Conservation (phyloP, 1,140 invertebrate species). For the Ephestia elutella region DNA sequence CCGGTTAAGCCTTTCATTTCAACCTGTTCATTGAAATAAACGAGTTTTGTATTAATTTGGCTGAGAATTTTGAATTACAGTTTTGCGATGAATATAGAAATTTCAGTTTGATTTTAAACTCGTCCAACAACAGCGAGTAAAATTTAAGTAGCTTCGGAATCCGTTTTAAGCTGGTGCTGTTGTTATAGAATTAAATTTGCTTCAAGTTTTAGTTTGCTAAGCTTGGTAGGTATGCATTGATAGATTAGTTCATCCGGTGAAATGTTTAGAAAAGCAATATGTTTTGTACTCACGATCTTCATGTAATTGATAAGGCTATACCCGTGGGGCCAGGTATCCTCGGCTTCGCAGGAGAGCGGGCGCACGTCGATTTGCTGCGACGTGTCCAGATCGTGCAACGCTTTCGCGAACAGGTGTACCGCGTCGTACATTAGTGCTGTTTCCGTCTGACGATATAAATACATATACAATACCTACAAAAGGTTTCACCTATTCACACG, state of each 20-base stretch:
- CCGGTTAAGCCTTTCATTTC: constrained; percentile 94
- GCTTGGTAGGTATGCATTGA: no score
- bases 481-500: no score
- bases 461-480: no score
- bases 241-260: no score
- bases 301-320: constrained; percentile 97
- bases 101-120: not conserved
- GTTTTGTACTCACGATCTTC: constrained; percentile 88
- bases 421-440: constrained; percentile 97
- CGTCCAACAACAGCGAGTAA: no score
- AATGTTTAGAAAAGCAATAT: not conserved
- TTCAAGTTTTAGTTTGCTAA: constrained; percentile 28
- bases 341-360: constrained; percentile 90
- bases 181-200: not conserved
- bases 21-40: constrained; percentile 76
- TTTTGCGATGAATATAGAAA: not conserved
- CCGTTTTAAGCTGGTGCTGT: no score
- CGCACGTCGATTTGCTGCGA: constrained; percentile 93
- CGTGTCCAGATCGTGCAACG: constrained; percentile 91
- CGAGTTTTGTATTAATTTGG: constrained; percentile 9
- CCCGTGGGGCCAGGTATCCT: constrained; percentile 95
- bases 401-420: constrained; percentile 94
- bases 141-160: no score
- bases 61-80: not conserved
- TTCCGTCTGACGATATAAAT: constrained; percentile 82